Evolutionary conservation across 37 sponge, comb jelly and placozoan genomes (phyloP), one percentile per base, ranked within the genome.

Genomic region (Crambe crambe): DNA sequence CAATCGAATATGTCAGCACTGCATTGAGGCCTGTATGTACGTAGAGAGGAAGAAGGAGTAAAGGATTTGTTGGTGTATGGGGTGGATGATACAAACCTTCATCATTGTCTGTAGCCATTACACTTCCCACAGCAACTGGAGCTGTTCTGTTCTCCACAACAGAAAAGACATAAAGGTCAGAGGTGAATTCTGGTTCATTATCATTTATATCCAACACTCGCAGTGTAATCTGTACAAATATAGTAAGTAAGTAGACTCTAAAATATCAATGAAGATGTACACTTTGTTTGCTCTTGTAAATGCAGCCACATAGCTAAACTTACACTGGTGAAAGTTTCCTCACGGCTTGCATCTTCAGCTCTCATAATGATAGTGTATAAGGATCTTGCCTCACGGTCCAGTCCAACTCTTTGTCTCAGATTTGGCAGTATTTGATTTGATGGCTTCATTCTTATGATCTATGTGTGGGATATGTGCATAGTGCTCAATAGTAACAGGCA

Each of bases 141-240:
- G 22, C 70, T 34, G 73, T 67, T 21, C n/a, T 79, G 38, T 80
- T 77, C 78, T 87, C 88, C 2, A 17, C 2, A 10, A 87, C 72
- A 59, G 37, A 70, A 37, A 75, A 68, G 4, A 23, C 8, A 35
- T 58, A 75, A 0, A 42, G 41, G 12, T 75, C 61, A 9, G 60
- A 44, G 3, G 30, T 34, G 23, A 84, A 76, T 37, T 32, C 70
- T 23, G 88, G 88, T 6, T 6, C 30, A 34, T 81, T 87, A 61
- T 87, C 88, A 76, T 87, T 87, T 39, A 12, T 58, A 35, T 87
- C 88, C 42, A 74, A 10, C 32, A 86, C 75, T 56, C 32, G 26
- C 29, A 84, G 56, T 18, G 58, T 81, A 4, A 87, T 56, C 75
- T 81, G 54, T 2, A 67, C 25, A 59, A n/a, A 15, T 1, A 79